Conservation (phyloP, 1,140 invertebrate genomes). For the Magallana ariakensis region DNA sequence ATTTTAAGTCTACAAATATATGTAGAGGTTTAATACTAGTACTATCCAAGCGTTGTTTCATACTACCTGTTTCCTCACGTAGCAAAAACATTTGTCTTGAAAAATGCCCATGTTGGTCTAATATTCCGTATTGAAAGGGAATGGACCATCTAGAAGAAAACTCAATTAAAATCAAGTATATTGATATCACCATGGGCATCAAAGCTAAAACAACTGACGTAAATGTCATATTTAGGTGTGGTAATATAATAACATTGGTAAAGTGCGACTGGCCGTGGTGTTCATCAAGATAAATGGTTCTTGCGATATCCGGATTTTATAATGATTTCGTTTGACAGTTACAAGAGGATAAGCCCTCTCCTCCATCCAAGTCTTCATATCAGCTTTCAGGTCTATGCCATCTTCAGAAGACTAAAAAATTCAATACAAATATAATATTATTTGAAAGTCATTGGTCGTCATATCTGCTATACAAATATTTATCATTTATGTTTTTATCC, state of each 20-base stretch:
- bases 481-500: no score
- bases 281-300: not conserved
- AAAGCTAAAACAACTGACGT: no score
- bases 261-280: no score
- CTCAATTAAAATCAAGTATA: not conserved
- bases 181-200: no score
- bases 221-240: no score
- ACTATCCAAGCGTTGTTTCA: no score
- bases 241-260: no score
- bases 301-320: conserved; percentile 75
- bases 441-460: no score
- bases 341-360: conserved; percentile 92
- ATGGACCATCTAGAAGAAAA: not conserved
- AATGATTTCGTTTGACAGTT: conserved; percentile 83
- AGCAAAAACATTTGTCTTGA: not conserved
- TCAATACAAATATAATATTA: no score
- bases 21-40: no score
- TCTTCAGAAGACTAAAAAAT: conserved; percentile 25
- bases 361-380: conserved; percentile 94
- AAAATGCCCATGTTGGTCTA: not conserved
- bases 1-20: no score
- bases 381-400: conserved; percentile 81
- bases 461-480: no score
- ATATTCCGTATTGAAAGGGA: not conserved
- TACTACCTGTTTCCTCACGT: not conserved